These are phyloP conservation scores for Drosophila neonasuta DNA, from an alignment of 2,888 invertebrate species.

Conservation along the genomic window DNA sequence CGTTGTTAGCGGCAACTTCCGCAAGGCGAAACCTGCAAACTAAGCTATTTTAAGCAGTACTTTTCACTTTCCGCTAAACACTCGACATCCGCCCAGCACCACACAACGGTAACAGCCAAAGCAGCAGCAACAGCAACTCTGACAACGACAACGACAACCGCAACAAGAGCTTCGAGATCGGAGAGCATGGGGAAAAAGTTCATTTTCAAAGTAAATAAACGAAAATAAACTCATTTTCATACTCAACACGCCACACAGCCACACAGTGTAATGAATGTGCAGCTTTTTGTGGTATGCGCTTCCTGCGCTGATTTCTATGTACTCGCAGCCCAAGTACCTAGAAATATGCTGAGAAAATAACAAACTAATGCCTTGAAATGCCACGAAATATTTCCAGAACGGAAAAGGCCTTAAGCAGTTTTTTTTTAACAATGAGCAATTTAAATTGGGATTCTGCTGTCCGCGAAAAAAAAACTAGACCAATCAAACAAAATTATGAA, in stretches of 20 bases:
- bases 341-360: constrained; percentile 61
- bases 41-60: constrained; percentile 78
- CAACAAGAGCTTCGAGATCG: constrained; percentile 31
- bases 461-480: neutral
- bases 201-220: constrained; percentile 71
- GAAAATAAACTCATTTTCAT: constrained; percentile 76
- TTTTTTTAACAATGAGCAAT: neutral
- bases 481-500: neutral
- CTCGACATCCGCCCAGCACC: constrained; percentile 68
- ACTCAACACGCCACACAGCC: constrained; percentile 33
- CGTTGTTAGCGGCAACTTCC: constrained; percentile 57
- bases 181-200: constrained; percentile 65
- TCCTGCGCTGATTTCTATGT: constrained; percentile 65
- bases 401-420: neutral
- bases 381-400: constrained; percentile 19
- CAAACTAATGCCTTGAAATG: constrained; percentile 8
- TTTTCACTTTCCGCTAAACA: constrained; percentile 78
- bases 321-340: constrained; percentile 18
- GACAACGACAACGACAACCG: constrained; percentile 17
- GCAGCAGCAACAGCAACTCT: constrained; percentile 8
- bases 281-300: constrained; percentile 70
- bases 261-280: constrained; percentile 68
- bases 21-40: constrained; percentile 76
- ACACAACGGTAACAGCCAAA: constrained; percentile 25
- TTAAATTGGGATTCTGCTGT: neutral